Evolutionary conservation across 2,113 vertebrate genomes (phyloP), one percentile per base, ranked within the genome.

Genomic region (Pungitius pungitius): DNA sequence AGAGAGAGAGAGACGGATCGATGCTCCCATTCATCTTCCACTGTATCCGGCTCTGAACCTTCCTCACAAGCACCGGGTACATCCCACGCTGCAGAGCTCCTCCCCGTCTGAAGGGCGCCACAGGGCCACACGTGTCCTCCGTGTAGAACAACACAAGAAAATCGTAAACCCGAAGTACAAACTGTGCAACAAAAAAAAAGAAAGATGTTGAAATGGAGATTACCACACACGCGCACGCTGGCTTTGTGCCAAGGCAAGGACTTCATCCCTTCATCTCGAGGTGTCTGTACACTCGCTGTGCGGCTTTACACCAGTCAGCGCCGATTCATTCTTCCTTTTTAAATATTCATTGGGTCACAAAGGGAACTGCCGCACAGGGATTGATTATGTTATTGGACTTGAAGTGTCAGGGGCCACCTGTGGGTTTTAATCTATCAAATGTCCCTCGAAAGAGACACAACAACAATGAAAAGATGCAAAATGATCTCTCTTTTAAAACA

Each of bases 1-100:
- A n/a, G n/a, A n/a, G n/a, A n/a, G n/a, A n/a, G n/a, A n/a, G n/a
- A n/a, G n/a, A n/a, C n/a, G n/a, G 74, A 92, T 87, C 58, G 14
- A 91, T 90, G 73, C 60, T 68, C 67, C 69, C 79, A 83, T 88
- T 89, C 77, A 88, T 87, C 80, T 65, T 43, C 24, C 63, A 64
- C 78, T 72, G 77, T 75, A 71, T 80, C 75, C 75, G 30, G 71
- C 59, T 75, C 72, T 80, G 81, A 80, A 80, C 70, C 70, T 77
- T 69, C 45, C 70, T 78, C 65, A 75, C 30, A 30, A 30, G 5
- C 30, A n/a, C n/a, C n/a, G n/a, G n/a, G n/a, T n/a, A n/a, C n/a
- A n/a, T n/a, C n/a, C n/a, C n/a, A n/a, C n/a, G n/a, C n/a, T n/a
- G n/a, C n/a, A n/a, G n/a, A n/a, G n/a, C n/a, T n/a, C n/a, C n/a